A percentile compares a stretch with the other conserved stretches of the same genome.
These are phyloP conservation scores for Felis chaus DNA, from an alignment of 2,113 vertebrate genomes.

Conservation along the genomic window DNA sequence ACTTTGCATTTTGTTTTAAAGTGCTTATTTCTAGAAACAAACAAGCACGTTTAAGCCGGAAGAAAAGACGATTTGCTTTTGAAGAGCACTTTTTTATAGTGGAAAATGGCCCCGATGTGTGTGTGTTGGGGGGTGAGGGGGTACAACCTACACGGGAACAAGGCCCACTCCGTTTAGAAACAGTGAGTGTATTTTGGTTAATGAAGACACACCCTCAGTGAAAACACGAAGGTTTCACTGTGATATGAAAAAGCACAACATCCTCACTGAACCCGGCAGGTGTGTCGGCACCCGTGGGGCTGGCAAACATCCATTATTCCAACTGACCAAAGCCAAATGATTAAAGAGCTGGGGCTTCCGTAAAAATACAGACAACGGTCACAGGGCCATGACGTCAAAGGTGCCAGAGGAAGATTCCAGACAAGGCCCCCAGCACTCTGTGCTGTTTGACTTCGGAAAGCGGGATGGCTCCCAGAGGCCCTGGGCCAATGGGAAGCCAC, in stretches of 20 bases:
- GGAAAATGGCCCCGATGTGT: not conserved
- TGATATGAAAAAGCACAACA: not conserved
- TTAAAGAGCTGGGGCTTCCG: not conserved
- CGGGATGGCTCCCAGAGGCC: not conserved
- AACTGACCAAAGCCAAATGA: not conserved
- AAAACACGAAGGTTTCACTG: not conserved
- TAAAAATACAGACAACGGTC: not conserved
- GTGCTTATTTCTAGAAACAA: conserved; percentile 64
- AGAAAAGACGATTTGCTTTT: conserved; percentile 14
- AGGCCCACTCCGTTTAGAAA: not conserved
- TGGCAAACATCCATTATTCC: not conserved
- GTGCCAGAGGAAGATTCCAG: not conserved
- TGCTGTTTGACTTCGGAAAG: not conserved
- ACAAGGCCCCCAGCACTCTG: not conserved
- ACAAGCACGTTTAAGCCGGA: conserved; percentile 31
- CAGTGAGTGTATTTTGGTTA: not conserved
- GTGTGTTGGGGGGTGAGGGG: not conserved
- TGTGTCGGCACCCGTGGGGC: not conserved
- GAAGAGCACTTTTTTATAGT: conserved; percentile 23
- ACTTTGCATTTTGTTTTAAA: conserved; percentile 57
- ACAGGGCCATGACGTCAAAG: not conserved
- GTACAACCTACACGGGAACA: not conserved
- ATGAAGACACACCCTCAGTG: not conserved
- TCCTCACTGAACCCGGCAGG: not conserved
- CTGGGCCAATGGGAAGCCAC: not conserved